phyloP scores from a whole-genome alignment of 2,888 invertebrate species.

The Lacanobia oleracea region DNA sequence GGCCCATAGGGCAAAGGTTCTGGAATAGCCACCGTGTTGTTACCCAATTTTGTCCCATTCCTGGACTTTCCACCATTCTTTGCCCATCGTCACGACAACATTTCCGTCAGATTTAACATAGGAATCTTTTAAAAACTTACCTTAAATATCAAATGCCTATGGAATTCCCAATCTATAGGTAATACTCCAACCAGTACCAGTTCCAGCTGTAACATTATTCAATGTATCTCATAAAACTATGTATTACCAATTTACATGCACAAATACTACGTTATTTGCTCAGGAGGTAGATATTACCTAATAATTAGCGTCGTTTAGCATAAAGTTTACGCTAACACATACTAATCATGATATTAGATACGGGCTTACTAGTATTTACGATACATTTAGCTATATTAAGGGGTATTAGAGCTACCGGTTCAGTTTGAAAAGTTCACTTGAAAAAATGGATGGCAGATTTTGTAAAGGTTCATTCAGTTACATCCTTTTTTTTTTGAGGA shows the following conservation, averaged over 20 bases:
- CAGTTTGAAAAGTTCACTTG: neutral
- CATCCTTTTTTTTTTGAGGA: too few relatives aligned
- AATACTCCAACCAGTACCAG: slow-evolving; percentile 29
- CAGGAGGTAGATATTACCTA: slow-evolving; percentile 36
- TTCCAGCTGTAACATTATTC: neutral
- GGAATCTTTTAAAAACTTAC: neutral
- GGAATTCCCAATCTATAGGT: neutral
- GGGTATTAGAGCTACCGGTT: slow-evolving; percentile 10
- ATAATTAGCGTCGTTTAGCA: slow-evolving; percentile 52
- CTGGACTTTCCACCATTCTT: neutral
- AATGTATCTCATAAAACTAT: slow-evolving; percentile 23
- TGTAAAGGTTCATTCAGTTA: neutral
- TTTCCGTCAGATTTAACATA: neutral
- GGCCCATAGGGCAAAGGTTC: neutral
- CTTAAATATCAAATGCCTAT: neutral
- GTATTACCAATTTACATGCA: slow-evolving; percentile 35
- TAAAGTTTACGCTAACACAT: slow-evolving; percentile 38
- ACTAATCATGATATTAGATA: slow-evolving; percentile 52
- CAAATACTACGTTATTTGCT: slow-evolving; percentile 30
- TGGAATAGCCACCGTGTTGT: neutral
- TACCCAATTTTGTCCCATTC: neutral
- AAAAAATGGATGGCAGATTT: too few relatives aligned
- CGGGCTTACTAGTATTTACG: slow-evolving; percentile 27
- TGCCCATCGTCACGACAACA: neutral
- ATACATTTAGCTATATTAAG: slow-evolving; percentile 21